Evolutionary conservation across 1,140 invertebrate species (phyloP).

Genomic region (Eurytemora carolleeae): DNA sequence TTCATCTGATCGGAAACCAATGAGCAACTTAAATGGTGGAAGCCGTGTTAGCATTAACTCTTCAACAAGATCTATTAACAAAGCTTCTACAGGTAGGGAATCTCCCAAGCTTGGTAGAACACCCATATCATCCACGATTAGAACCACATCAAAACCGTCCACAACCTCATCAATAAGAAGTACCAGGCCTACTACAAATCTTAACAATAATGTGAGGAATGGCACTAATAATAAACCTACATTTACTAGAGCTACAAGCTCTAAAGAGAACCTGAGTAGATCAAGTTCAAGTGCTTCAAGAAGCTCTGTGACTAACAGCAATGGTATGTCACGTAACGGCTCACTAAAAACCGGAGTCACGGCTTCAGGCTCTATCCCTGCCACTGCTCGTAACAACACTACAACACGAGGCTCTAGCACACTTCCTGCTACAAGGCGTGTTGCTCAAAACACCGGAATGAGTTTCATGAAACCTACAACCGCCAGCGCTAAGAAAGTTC

Average conservation of each 20-base stretch:
- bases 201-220: not conserved
- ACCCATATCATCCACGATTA: not conserved
- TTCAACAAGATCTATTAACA: not conserved
- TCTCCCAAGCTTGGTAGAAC: not conserved
- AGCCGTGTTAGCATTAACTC: too few relatives aligned
- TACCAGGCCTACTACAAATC: not conserved
- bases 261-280: slow-evolving; percentile 13
- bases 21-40: too few relatives aligned
- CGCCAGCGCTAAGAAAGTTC: slow-evolving; percentile 10
- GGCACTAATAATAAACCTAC: not conserved
- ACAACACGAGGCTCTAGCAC: not conserved
- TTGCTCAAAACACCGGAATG: not conserved
- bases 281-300: slow-evolving; percentile 2
- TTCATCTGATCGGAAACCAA: too few relatives aligned
- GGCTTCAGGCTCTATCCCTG: not conserved
- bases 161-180: not conserved
- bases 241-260: slow-evolving; percentile 1
- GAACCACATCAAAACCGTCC: too few relatives aligned
- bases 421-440: not conserved
- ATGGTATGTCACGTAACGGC: not conserved
- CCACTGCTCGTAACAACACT: too few relatives aligned
- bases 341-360: not conserved
- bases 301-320: not conserved
- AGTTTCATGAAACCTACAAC: slow-evolving; percentile 15
- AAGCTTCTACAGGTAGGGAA: not conserved